These are phyloP conservation scores for Haliclona indistincta DNA, from an alignment of 37 sponge, comb jelly and placozoan species.

Conservation along the genomic window DNA sequence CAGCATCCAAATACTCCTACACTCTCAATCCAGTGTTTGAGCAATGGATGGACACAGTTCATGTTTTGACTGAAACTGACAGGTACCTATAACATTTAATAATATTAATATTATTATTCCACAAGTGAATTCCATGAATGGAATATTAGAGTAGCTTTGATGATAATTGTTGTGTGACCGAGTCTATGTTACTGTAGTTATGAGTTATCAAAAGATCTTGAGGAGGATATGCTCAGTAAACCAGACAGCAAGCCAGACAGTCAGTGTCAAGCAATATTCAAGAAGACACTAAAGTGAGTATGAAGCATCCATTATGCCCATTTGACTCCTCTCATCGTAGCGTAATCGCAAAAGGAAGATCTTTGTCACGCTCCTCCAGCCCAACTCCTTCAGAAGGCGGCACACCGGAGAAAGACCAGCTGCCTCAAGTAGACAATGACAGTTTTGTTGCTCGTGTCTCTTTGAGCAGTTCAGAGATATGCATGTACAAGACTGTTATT, in stretches of 20 bases:
- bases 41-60: conserved; percentile 24
- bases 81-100: conserved; percentile 61
- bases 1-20: conserved; percentile 60
- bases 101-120: no score
- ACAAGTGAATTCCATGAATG: no score
- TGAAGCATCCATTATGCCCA: no score
- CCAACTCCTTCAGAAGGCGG: conserved; percentile 6
- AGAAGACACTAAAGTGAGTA: neutral
- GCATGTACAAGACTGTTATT: conserved; percentile 43
- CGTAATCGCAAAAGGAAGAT: no score
- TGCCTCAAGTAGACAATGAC: no score
- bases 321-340: no score
- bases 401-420: no score
- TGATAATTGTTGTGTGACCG: neutral
- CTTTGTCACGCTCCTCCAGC: no score
- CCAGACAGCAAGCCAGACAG: no score
- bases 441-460: conserved; percentile 35
- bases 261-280: no score
- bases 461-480: conserved; percentile 21
- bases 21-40: conserved; percentile 20
- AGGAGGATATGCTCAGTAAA: no score
- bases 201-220: conserved; percentile 36
- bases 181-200: conserved; percentile 17
- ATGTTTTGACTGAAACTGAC: conserved; percentile 28
- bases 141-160: no score